Percentiles rank a stretch among this genome's conserved stretches.
These are phyloP conservation scores for Hecatera dysodea DNA, from an alignment of 2,888 invertebrate species.

Conservation along the genomic window DNA sequence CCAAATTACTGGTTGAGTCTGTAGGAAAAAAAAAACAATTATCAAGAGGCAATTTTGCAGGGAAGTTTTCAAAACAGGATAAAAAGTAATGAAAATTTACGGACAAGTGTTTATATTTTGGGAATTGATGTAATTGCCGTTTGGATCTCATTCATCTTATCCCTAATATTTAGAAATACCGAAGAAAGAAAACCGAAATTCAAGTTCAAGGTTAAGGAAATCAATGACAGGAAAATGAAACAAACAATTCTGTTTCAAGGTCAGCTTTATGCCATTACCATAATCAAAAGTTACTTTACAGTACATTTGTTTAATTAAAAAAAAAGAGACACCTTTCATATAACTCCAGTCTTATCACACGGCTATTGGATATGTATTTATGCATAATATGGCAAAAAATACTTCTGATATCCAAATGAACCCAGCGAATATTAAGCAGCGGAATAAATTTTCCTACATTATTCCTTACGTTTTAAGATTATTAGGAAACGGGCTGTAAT, in stretches of 20 bases:
- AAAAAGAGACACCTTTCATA: constrained; percentile 27
- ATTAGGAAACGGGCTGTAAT: constrained; percentile 31
- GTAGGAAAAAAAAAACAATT: constrained; percentile 40
- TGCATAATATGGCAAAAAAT: constrained; percentile 64
- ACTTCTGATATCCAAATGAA: constrained; percentile 63
- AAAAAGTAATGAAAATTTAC: background rate
- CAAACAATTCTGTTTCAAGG: background rate
- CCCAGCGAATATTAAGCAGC: constrained; percentile 65
- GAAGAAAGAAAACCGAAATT: background rate
- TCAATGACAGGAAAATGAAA: background rate
- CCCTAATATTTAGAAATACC: too few relatives aligned
- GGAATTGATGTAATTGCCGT: constrained; percentile 1
- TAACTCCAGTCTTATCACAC: constrained; percentile 44
- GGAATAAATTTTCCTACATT: constrained; percentile 67
- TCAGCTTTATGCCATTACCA: background rate
- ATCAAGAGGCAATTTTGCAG: background rate
- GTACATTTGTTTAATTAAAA: background rate
- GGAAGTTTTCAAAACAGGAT: background rate
- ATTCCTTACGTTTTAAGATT: constrained; percentile 57
- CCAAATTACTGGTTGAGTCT: constrained; percentile 96
- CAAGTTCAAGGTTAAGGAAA: background rate
- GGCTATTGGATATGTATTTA: constrained; percentile 58
- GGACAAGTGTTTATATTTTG: background rate
- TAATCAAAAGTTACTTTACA: background rate
- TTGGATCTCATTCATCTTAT: constrained; percentile 21